Evolutionary conservation across 2,888 invertebrate species (phyloP).

Genomic region (Saturnia japonica): DNA sequence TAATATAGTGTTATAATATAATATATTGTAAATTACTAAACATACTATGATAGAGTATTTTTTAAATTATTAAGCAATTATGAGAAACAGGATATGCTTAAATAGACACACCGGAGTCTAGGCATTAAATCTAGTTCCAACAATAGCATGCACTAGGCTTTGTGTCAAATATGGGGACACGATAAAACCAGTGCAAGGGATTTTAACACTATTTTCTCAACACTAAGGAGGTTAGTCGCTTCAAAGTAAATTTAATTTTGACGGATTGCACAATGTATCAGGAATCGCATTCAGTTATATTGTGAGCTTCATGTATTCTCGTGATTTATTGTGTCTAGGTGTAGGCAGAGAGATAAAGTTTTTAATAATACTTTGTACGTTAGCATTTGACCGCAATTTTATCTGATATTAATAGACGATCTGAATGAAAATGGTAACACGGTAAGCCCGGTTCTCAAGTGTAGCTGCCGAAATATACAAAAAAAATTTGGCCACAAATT

Average conservation of each 20-base stretch:
- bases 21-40: no score
- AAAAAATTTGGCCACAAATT: no score
- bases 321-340: background rate
- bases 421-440: no score
- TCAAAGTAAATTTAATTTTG: conserved; percentile 16
- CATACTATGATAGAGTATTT: no score
- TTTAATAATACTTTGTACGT: no score
- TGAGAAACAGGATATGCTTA: background rate
- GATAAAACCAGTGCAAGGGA: background rate
- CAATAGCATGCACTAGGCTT: conserved; percentile 4
- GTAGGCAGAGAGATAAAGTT: background rate
- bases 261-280: conserved; percentile 13
- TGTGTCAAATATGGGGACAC: background rate
- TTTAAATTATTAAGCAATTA: background rate
- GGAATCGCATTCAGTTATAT: conserved; percentile 18
- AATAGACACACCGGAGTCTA: background rate
- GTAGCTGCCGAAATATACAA: no score
- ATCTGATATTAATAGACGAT: no score
- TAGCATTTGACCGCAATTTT: no score
- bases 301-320: background rate
- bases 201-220: background rate
- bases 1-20: no score
- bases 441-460: no score
- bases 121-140: conserved; percentile 10
- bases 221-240: background rate